These are phyloP conservation scores for Choloepus hoffmanni DNA, from an alignment of 2,113 vertebrate genomes.

Conservation along the genomic window DNA sequence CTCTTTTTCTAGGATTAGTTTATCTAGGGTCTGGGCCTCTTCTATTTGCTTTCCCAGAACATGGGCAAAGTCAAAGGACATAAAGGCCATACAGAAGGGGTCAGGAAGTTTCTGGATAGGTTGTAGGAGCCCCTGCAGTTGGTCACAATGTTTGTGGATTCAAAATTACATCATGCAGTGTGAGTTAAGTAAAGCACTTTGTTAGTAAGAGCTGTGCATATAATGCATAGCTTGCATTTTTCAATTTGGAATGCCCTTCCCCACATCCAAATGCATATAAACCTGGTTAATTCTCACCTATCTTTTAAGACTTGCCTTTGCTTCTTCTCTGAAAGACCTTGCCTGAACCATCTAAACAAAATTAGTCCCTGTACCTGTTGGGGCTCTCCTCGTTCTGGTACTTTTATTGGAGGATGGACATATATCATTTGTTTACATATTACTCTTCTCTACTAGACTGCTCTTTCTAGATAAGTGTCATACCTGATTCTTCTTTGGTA, in stretches of 20 bases:
- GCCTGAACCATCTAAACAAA: background rate
- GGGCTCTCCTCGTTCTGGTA: background rate
- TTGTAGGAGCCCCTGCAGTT: background rate
- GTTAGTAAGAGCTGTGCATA: background rate
- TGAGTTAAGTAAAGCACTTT: background rate
- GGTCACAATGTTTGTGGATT: background rate
- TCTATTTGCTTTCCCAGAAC: background rate
- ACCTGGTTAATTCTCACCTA: background rate
- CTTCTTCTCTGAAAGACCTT: background rate
- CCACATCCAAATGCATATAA: background rate
- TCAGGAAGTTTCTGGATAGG: background rate
- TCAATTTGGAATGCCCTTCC: background rate
- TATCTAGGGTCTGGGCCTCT: background rate
- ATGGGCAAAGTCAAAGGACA: background rate
- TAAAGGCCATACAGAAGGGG: background rate
- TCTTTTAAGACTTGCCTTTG: constrained; percentile 5
- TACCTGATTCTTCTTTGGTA: background rate
- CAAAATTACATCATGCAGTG: background rate
- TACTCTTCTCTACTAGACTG: background rate
- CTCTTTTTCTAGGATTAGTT: background rate
- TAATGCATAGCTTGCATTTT: background rate
- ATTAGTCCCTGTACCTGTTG: background rate
- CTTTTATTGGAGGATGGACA: background rate
- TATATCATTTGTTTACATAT: background rate
- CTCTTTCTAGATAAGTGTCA: background rate